These are phyloP conservation scores for Andrena flavipes DNA, from an alignment of 2,888 invertebrate species.

Conservation along the genomic window DNA sequence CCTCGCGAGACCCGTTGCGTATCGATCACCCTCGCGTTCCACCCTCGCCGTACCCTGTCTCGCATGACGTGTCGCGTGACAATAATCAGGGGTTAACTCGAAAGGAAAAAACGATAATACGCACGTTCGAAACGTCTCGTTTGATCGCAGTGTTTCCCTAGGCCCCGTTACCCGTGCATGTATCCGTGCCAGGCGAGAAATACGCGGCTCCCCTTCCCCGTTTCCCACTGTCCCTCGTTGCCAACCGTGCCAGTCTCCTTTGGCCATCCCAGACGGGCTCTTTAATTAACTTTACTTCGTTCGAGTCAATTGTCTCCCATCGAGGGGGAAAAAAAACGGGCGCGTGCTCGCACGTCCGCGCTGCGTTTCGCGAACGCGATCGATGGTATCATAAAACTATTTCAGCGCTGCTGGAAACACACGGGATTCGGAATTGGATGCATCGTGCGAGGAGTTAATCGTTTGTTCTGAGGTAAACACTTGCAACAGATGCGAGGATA, in stretches of 20 bases:
- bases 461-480: no score
- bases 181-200: conserved; percentile 50
- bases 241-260: conserved; percentile 19
- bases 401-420: conserved; percentile 13
- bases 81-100: conserved; percentile 69
- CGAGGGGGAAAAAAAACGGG: conserved; percentile 33
- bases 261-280: conserved; percentile 56
- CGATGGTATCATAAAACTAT: conserved; percentile 55
- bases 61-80: conserved; percentile 72
- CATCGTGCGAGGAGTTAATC: no score
- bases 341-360: conserved; percentile 42
- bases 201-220: conserved; percentile 2
- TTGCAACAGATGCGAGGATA: no score
- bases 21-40: conserved; percentile 61
- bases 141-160: conserved; percentile 39
- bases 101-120: conserved; percentile 57
- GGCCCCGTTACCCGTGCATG: conserved; percentile 7
- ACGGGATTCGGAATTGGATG: no score
- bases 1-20: conserved; percentile 45
- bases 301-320: conserved; percentile 67
- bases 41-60: conserved; percentile 41
- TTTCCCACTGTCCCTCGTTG: not conserved
- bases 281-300: conserved; percentile 73
- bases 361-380: conserved; percentile 29
- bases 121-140: conserved; percentile 36